Conservation (phyloP, 2,113 vertebrate species). For the Euleptes europaea region DNA sequence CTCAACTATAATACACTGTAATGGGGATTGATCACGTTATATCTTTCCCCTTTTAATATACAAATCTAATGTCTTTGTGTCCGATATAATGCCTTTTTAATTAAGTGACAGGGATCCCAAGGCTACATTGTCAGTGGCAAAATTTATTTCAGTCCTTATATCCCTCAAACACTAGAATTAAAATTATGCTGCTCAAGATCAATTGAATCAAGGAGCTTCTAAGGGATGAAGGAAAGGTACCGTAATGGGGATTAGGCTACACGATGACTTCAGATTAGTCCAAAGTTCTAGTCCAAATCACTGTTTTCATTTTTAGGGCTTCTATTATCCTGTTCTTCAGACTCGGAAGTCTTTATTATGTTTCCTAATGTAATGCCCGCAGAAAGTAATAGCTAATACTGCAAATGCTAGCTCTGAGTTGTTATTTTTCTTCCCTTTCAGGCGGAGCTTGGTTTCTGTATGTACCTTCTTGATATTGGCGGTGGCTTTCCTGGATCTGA, state of each 20-base stretch:
- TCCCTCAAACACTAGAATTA: too few relatives aligned
- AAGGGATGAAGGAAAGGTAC: too few relatives aligned
- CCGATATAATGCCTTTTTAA: too few relatives aligned
- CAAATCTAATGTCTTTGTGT: too few relatives aligned
- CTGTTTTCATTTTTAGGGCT: neutral
- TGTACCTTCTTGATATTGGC: conserved; percentile 94
- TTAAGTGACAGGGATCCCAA: too few relatives aligned
- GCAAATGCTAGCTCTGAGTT: neutral
- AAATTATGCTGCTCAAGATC: too few relatives aligned
- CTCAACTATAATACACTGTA: neutral
- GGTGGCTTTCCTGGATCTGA: conserved; percentile 98
- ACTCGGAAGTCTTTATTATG: neutral
- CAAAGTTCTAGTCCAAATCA: neutral
- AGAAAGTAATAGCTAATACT: neutral
- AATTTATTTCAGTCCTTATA: too few relatives aligned
- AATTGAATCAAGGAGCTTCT: too few relatives aligned
- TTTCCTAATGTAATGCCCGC: neutral
- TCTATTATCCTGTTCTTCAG: neutral
- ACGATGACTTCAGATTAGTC: neutral
- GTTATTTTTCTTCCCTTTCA: conserved; percentile 51
- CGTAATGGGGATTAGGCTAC: neutral
- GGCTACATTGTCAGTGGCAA: too few relatives aligned
- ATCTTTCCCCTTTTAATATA: too few relatives aligned
- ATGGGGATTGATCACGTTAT: too few relatives aligned
- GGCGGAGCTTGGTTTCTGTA: conserved; percentile 89